Evolutionary conservation across 2,113 vertebrate species (phyloP).

Genomic region (Amia ocellicauda): DNA sequence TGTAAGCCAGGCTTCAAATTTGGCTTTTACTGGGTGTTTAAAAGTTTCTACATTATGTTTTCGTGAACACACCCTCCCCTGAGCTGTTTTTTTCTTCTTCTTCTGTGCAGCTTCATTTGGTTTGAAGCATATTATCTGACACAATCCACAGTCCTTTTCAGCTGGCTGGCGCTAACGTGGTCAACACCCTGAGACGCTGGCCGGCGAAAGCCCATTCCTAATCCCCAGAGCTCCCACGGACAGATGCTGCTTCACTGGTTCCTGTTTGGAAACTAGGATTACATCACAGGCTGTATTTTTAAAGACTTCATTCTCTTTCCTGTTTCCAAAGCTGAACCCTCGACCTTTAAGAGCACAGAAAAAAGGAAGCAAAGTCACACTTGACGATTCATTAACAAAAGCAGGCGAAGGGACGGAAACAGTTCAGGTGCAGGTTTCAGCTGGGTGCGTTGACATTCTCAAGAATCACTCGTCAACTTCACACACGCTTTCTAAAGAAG

Average conservation of each 20-base stretch:
- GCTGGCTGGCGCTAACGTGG: neutral
- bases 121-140: neutral
- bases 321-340: neutral
- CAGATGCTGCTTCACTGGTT: neutral
- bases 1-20: no score
- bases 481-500: neutral
- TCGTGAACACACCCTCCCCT: neutral
- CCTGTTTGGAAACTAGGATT: neutral
- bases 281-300: constrained; percentile 15
- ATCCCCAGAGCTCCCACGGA: no score
- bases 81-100: no score
- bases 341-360: neutral
- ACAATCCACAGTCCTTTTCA: neutral
- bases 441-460: neutral
- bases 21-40: neutral
- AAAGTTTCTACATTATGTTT: neutral
- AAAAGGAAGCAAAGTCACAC: neutral
- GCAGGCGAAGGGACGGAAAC: no score
- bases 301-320: constrained; percentile 15
- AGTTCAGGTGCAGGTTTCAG: no score
- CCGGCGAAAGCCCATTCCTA: neutral
- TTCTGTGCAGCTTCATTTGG: neutral
- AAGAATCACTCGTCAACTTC: neutral
- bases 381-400: neutral
- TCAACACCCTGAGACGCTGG: neutral